Percentiles rank a stretch among this genome's conserved stretches.
phyloP scores from a whole-genome alignment of 1,140 invertebrate genomes.

The Melipona quadrifasciata region DNA sequence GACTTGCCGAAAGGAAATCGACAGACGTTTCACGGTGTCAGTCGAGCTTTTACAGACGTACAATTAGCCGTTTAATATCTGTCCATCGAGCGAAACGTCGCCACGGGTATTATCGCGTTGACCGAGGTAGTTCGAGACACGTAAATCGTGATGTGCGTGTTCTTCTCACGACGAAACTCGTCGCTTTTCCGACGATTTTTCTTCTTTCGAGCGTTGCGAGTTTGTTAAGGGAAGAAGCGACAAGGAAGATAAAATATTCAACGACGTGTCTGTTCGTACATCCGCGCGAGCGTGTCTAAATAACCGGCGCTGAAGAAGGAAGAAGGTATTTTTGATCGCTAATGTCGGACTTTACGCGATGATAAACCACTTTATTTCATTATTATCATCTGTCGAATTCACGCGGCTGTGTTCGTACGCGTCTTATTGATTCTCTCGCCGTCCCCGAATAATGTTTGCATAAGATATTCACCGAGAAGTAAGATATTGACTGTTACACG shows the following conservation, averaged over 20 bases:
- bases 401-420: background rate
- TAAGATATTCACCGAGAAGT: background rate
- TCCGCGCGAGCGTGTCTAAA: background rate
- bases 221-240: too few relatives aligned
- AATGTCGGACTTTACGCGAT: background rate
- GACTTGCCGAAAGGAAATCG: slow-evolving; percentile 52
- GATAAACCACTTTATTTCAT: background rate
- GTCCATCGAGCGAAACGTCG: slow-evolving; percentile 7
- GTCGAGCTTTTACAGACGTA: slow-evolving; percentile 41
- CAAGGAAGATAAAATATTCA: background rate
- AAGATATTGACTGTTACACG: background rate
- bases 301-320: background rate
- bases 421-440: slow-evolving; percentile 37
- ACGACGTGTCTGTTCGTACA: background rate
- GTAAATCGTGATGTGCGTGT: background rate
- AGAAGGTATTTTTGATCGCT: background rate
- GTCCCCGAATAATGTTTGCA: background rate
- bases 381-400: background rate
- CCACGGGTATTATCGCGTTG: background rate
- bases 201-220: too few relatives aligned
- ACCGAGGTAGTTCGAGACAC: too few relatives aligned
- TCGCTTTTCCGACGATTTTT: too few relatives aligned
- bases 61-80: slow-evolving; percentile 43
- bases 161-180: background rate
- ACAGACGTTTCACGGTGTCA: slow-evolving; percentile 35